Evolutionary conservation across 2,113 vertebrate species (phyloP), one percentile per base, ranked within the genome.

Genomic region (Bufo gargarizans): DNA sequence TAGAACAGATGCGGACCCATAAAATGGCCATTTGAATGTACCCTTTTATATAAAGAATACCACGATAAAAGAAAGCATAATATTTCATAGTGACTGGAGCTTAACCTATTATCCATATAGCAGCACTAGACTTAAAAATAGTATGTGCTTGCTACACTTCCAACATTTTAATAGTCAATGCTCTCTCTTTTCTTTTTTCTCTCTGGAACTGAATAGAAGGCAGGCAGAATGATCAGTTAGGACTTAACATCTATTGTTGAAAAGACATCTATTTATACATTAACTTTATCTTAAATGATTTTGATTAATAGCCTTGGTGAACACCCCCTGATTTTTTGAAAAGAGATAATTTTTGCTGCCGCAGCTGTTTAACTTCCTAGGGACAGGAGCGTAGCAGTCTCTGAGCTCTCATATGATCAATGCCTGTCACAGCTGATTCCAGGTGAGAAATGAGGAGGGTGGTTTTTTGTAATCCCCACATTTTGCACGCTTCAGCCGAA

Each of bases 211-310:
- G 87, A 88, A 84, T 84, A 83, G 72, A 78, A 88, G 87, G 82
- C 87, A 88, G 87, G 69, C 81, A 82, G 81, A 88, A 88, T 84
- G 81, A 88, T 88, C 87, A 84, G 81, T 84, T 88, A 88, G 82
- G 87, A 88, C 87, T 84, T 88, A 88, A 88, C 81, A 84, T 88
- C 87, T 77, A 84, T 88, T 88, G 87, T 88, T 84, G 81, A 88
- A 77, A 88, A 88, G 87, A 88, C 87, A 88, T 77, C 87, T 88
- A 88, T 88, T 88, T 88, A 88, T 88, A 88, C 87, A 84, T 88
- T 84, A 88, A 88, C 81, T 88, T 83, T 88, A 88, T 88, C 87
- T 88, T 88, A 88, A 88, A 84, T 88, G 87, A 88, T 84, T 88
- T 88, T 88, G 87, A 88, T 88, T 88, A 88, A 88, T 88, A 84